Evolutionary conservation across 2,797 vertebrate species (phyloP).

Genomic region (Garrulus glandarius): DNA sequence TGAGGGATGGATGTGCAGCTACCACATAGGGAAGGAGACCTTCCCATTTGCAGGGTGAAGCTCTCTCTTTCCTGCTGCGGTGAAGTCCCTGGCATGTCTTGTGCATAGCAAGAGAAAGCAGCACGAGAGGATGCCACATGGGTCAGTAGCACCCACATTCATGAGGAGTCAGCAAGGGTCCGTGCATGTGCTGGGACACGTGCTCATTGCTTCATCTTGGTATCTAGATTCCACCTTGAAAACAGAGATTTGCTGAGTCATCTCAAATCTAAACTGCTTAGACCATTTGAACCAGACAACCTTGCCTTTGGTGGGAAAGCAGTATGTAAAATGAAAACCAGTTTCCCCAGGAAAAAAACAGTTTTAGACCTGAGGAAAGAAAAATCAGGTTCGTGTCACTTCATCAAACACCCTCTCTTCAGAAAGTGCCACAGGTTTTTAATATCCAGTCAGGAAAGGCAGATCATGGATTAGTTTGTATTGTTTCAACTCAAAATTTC

Average conservation of each 20-base stretch:
- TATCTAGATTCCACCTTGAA: neutral
- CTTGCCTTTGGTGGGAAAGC: neutral
- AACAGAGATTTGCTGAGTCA: neutral
- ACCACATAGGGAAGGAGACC: neutral
- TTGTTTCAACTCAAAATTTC: neutral
- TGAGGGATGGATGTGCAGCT: neutral
- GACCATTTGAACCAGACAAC: neutral
- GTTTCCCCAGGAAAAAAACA: neutral
- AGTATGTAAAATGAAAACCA: neutral
- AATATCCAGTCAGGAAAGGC: neutral
- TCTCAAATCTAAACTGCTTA: neutral
- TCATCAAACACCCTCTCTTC: neutral
- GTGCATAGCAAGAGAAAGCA: neutral
- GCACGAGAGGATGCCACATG: neutral
- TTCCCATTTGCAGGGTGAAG: neutral
- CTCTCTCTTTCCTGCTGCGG: neutral
- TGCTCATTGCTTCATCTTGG: neutral
- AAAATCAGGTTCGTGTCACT: neutral
- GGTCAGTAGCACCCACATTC: neutral
- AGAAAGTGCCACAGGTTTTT: neutral
- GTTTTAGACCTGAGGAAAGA: neutral
- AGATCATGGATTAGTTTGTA: neutral
- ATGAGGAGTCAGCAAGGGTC: neutral
- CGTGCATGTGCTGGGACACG: accelerated
- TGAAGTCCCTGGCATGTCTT: neutral